Evolutionary conservation across 2,888 invertebrate species (phyloP).

Genomic region (Pinctada fucata): DNA sequence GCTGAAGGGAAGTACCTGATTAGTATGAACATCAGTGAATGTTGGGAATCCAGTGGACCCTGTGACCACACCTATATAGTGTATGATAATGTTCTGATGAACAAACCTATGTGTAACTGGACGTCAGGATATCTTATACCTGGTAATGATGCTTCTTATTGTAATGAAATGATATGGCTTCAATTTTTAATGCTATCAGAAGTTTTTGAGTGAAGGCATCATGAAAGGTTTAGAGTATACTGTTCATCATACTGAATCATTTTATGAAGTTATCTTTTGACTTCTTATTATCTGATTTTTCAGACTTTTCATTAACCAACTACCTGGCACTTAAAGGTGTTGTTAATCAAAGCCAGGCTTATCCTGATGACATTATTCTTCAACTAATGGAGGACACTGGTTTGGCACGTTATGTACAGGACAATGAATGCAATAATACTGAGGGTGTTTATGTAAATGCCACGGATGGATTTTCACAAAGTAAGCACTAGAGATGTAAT

Average conservation of each 20-base stretch:
- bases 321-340: neutral
- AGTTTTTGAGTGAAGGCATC: neutral
- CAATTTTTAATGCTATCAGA: no score
- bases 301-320: slow-evolving; percentile 1
- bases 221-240: neutral
- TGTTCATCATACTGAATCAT: neutral
- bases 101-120: neutral
- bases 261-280: neutral
- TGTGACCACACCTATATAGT: neutral
- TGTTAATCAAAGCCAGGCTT: neutral
- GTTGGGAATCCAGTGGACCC: neutral
- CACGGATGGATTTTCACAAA: slow-evolving; percentile 28
- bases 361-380: slow-evolving; percentile 3
- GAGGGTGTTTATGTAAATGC: slow-evolving; percentile 23
- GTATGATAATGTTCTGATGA: neutral
- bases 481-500: slow-evolving; percentile 4
- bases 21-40: neutral
- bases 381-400: slow-evolving; percentile 33
- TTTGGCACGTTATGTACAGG: slow-evolving; percentile 19
- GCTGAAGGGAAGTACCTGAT: neutral
- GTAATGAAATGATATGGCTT: no score
- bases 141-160: neutral
- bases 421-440: slow-evolving; percentile 23
- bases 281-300: neutral
- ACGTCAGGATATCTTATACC: neutral